A percentile compares a stretch with the other conserved stretches of the same genome.
Evolutionary conservation across 2,113 vertebrate species (phyloP).

Genomic region (Nothoprocta perdicaria): DNA sequence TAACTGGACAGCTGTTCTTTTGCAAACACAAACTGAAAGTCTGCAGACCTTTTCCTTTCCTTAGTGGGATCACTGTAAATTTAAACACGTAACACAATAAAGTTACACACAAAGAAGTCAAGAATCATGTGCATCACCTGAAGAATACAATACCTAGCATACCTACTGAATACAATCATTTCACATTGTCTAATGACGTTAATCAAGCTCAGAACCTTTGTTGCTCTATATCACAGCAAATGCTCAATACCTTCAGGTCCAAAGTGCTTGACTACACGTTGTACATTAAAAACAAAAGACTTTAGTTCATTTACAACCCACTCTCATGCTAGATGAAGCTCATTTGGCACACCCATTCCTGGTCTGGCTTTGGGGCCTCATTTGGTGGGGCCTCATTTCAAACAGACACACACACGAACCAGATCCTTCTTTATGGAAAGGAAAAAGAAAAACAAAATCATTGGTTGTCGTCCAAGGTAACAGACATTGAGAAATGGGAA

Average conservation of each 20-base stretch:
- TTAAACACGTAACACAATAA: not conserved
- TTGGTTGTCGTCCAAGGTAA: slow-evolving; percentile 63
- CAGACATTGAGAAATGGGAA: slow-evolving; percentile 54
- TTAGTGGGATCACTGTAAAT: not conserved
- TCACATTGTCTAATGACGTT: slow-evolving; percentile 3
- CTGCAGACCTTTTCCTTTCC: not conserved
- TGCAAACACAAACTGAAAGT: not conserved
- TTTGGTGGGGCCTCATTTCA: slow-evolving; percentile 62
- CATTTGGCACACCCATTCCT: slow-evolving; percentile 52
- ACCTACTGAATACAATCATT: not conserved
- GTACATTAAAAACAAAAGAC: slow-evolving; percentile 67
- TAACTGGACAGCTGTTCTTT: not conserved
- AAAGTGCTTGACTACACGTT: slow-evolving; percentile 56
- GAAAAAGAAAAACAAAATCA: not conserved
- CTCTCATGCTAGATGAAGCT: slow-evolving; percentile 68
- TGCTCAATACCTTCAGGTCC: slow-evolving; percentile 46
- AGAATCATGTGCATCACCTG: not conserved
- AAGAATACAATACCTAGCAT: too few relatives aligned
- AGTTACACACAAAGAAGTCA: not conserved
- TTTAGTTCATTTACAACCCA: slow-evolving; percentile 69
- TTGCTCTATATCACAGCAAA: slow-evolving; percentile 51
- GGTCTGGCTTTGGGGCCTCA: slow-evolving; percentile 23
- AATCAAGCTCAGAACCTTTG: slow-evolving; percentile 45
- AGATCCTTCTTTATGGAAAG: slow-evolving; percentile 29
- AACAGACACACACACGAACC: slow-evolving; percentile 54